phyloP scores from a whole-genome alignment of 2,888 invertebrate genomes.

The Hydrotaea cyrtoneurina region DNA sequence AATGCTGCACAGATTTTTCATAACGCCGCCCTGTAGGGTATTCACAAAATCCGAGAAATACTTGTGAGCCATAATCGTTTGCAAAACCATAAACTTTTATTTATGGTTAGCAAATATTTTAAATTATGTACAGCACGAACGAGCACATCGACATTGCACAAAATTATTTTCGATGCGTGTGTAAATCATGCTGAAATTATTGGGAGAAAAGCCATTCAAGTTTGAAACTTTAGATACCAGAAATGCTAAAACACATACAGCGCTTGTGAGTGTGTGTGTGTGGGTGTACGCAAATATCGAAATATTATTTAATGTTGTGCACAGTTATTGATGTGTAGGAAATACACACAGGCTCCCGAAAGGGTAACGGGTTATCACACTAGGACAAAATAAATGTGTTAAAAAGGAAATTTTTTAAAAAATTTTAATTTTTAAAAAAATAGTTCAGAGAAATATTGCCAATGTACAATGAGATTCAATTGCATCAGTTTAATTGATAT shows the following conservation, averaged over 20 bases:
- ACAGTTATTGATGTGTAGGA: neutral
- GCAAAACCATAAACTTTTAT: conserved; percentile 2
- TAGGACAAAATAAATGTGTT: too few species aligned
- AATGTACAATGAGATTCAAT: too few species aligned
- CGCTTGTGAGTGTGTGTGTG: neutral
- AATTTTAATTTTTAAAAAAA: too few species aligned
- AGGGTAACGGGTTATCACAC: too few species aligned
- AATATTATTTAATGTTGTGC: neutral
- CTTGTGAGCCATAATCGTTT: neutral
- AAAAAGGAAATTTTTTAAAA: too few species aligned
- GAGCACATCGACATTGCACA: neutral
- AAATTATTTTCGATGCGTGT: neutral
- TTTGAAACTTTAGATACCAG: neutral
- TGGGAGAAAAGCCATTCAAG: neutral
- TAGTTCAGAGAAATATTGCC: too few species aligned
- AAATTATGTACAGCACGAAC: neutral
- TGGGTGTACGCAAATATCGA: neutral
- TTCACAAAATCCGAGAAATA: neutral
- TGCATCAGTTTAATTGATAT: too few species aligned
- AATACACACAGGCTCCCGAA: neutral
- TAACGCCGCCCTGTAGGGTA: neutral
- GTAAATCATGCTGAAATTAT: conserved; percentile 7
- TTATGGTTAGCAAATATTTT: neutral
- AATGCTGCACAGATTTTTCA: too few species aligned
- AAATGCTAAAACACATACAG: neutral